phyloP scores from a whole-genome alignment of 2,888 invertebrate species.

The Polymixis flavicincta region DNA sequence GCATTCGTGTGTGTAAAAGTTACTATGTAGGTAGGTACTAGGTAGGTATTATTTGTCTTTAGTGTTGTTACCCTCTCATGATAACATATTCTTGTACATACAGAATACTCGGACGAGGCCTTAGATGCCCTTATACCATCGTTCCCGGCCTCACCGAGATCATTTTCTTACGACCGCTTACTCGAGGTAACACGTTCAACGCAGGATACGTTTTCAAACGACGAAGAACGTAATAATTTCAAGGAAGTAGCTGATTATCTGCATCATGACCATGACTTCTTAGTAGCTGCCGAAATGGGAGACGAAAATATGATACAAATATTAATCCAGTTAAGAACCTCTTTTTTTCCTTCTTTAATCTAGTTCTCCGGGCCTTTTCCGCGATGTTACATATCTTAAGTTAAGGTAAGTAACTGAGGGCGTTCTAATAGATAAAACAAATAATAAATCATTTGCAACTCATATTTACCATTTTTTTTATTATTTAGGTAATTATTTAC shows the following conservation, averaged over 20 bases:
- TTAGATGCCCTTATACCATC: conserved; percentile 77
- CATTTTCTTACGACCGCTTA: conserved; percentile 25
- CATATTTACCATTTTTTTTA: not conserved
- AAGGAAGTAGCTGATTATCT: conserved; percentile 76
- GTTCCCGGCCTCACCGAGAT: conserved; percentile 74
- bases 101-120: conserved; percentile 77
- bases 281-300: conserved; percentile 82
- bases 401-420: not conserved
- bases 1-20: not conserved
- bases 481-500: not conserved
- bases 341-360: not conserved
- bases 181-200: not conserved
- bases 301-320: conserved; percentile 71
- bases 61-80: not conserved
- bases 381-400: too few relatives aligned
- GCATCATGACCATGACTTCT: conserved; percentile 77
- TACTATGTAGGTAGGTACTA: not conserved
- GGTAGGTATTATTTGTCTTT: not conserved
- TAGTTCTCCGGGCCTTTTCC: too few relatives aligned
- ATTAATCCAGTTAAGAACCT: conserved; percentile 73
- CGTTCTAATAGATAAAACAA: not conserved
- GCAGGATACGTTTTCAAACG: too few relatives aligned
- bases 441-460: not conserved
- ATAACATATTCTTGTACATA: conserved; percentile 45
- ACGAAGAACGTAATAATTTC: conserved; percentile 47